A percentile compares a stretch with the other conserved stretches of the same genome.
These are phyloP conservation scores for Drosophila ezoana DNA, from an alignment of 2,888 invertebrate species.

Conservation along the genomic window DNA sequence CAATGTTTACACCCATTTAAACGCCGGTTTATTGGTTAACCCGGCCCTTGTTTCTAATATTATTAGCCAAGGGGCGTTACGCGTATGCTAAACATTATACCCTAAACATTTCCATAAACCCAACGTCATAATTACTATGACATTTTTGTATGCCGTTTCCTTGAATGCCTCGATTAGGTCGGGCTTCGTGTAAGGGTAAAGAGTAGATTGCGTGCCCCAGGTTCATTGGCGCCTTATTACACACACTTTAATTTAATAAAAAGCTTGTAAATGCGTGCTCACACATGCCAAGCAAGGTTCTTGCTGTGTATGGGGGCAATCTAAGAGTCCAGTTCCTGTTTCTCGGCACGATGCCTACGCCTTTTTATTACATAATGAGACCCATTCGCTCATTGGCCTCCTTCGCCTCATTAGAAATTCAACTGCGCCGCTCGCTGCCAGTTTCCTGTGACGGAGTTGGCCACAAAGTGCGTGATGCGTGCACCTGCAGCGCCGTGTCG, in stretches of 20 bases:
- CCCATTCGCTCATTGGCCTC: slow-evolving; percentile 23
- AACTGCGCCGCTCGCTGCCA: slow-evolving; percentile 47
- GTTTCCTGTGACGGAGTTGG: slow-evolving; percentile 62
- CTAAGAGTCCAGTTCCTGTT: slow-evolving; percentile 24
- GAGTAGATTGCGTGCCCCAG: slow-evolving; percentile 57
- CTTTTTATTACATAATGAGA: slow-evolving; percentile 76
- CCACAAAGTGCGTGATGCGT: slow-evolving; percentile 67
- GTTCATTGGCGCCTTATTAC: slow-evolving; percentile 75
- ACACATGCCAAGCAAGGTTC: slow-evolving; percentile 42
- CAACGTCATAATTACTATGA: slow-evolving; percentile 76
- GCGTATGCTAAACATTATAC: slow-evolving; percentile 18
- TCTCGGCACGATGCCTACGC: slow-evolving; percentile 54
- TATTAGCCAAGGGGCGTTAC: slow-evolving; percentile 41
- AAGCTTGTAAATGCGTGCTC: slow-evolving; percentile 74
- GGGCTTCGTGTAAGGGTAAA: background rate
- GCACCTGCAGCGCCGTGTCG: slow-evolving; percentile 60
- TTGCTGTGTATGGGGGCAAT: background rate
- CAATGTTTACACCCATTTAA: slow-evolving; percentile 25
- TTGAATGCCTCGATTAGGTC: slow-evolving; percentile 27
- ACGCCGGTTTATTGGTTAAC: slow-evolving; percentile 35
- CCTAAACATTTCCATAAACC: slow-evolving; percentile 60
- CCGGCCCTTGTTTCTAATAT: slow-evolving; percentile 47
- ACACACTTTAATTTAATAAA: slow-evolving; percentile 77
- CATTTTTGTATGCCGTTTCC: slow-evolving; percentile 61
- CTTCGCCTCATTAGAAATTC: slow-evolving; percentile 69